Base-by-base conservation (phyloP, 2,888 invertebrate genomes). In the Brenthis daphne region DNA sequence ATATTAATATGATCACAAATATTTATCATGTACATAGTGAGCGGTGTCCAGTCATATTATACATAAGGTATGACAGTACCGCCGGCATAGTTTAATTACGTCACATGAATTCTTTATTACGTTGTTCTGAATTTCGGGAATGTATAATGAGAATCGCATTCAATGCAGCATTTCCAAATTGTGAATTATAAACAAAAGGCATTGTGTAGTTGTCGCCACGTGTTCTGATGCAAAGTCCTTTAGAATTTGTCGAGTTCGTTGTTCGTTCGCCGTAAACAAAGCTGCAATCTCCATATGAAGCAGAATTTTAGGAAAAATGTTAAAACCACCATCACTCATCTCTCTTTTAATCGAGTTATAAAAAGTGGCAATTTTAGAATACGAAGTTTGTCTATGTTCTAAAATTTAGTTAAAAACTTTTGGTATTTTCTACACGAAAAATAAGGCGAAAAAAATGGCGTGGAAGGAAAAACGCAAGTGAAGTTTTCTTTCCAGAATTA, bases 231-330 rank as follows among this genome's bases (percentile, higher is more conserved):
- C 71, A 68, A 69, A 73, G 65, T 68, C 72, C 74, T 73, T 74
- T 75, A 71, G 69, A 74, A 71, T 72, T 75, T 71, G 73, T 73
- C 65, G 72, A 58, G 67, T 69, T 74, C 69, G 70, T 63, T 74
- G 68, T 74, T 69, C 69, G 58, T 67, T 33, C n/a, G 55, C 16
- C 64, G 67, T 68, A 65, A 72, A 74, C 74, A 74, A 72, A 71
- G 70, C 73, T 66, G 73, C 72, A 69, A 73, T 73, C 67, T 75
- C 69, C 74, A 75, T 73, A 73, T 71, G 71, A 65, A 68, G 67
- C 69, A 73, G 68, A 63, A 68, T 70, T 73, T 70, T 60, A 67
- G 69, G 64, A 67, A 71, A 75, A 29, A 14, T 29, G 14, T 58
- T 47, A 12, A 20, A 57, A 57, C 3, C 37, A 8, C 37, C 37